Percentiles rank a stretch among this genome's conserved stretches.
phyloP scores from a whole-genome alignment of 2,888 invertebrate species.

The Sussaba pulchella region DNA sequence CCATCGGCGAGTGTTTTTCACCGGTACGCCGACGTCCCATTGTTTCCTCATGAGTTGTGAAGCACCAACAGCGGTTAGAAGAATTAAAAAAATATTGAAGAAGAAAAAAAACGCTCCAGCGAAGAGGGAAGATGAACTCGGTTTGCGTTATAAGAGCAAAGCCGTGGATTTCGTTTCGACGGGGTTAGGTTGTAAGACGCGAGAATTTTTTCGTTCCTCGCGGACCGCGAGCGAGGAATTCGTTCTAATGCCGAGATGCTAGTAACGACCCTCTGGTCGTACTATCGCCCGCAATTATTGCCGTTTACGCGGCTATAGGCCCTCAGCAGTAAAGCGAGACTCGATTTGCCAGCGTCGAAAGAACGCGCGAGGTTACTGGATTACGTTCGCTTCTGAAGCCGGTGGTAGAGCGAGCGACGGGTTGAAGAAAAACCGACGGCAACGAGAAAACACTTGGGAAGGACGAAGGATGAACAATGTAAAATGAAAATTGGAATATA shows the following conservation, averaged over 20 bases:
- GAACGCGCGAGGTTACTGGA: constrained; percentile 40
- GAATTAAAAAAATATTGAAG: too few relatives aligned
- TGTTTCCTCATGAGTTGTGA: constrained; percentile 75
- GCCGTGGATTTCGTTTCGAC: too few relatives aligned
- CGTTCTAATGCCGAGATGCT: constrained; percentile 73
- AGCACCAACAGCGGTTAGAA: constrained; percentile 49
- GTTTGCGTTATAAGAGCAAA: constrained; percentile 56
- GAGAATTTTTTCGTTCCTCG: neutral
- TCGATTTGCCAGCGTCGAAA: constrained; percentile 71
- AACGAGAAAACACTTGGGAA: constrained; percentile 21
- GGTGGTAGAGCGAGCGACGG: constrained; percentile 1
- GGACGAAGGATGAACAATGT: constrained; percentile 2
- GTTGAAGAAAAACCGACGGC: constrained; percentile 29
- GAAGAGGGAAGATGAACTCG: constrained; percentile 54
- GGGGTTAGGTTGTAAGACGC: too few relatives aligned
- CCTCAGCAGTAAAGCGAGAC: constrained; percentile 73
- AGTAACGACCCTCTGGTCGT: constrained; percentile 74
- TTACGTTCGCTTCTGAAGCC: neutral
- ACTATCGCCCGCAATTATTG: constrained; percentile 79
- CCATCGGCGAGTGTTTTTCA: constrained; percentile 68
- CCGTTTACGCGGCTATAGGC: constrained; percentile 75
- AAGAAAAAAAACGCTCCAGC: constrained; percentile 39
- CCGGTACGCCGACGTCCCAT: constrained; percentile 70
- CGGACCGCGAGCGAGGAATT: constrained; percentile 48
- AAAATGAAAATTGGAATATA: constrained; percentile 1